Conservation (phyloP, 2,888 invertebrate genomes). For the Pemphredon lugubris region DNA sequence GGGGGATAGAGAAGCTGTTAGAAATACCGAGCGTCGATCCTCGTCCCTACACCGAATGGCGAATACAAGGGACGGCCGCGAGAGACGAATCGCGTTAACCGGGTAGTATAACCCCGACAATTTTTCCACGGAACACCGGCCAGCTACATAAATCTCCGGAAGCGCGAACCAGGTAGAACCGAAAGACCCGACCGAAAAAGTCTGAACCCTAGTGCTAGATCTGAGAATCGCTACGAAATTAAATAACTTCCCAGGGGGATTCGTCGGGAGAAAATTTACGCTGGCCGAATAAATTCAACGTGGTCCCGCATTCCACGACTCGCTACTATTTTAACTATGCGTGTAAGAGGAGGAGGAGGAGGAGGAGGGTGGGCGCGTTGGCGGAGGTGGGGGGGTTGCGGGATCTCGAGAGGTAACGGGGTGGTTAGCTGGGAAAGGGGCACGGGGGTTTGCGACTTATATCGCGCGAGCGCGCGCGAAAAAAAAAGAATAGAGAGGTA, state of each 20-base stretch:
- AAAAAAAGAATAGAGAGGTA: slow-evolving; percentile 19
- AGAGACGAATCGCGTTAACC: too few species aligned
- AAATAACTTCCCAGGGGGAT: slow-evolving; percentile 64
- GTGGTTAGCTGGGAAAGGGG: background rate
- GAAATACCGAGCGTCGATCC: too few species aligned
- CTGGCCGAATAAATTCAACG: slow-evolving; percentile 60
- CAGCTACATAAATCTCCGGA: slow-evolving; percentile 54
- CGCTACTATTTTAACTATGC: slow-evolving; percentile 67
- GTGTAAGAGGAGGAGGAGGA: slow-evolving; percentile 28
- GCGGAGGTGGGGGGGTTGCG: background rate
- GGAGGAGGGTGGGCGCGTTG: background rate
- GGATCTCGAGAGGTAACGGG: background rate
- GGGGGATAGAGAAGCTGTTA: too few species aligned
- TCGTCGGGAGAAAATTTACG: slow-evolving; percentile 64
- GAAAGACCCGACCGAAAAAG: slow-evolving; percentile 46
- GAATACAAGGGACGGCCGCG: too few species aligned
- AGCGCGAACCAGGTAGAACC: slow-evolving; percentile 38
- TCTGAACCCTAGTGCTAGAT: slow-evolving; percentile 53
- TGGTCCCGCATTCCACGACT: slow-evolving; percentile 56
- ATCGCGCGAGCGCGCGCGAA: slow-evolving; percentile 37
- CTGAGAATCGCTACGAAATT: slow-evolving; percentile 66
- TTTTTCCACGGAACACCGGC: slow-evolving; percentile 17
- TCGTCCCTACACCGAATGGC: too few species aligned
- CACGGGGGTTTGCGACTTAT: slow-evolving; percentile 47
- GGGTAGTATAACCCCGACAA: background rate